phyloP scores from a whole-genome alignment of 2,888 invertebrate species.

The Ischnura elegans region DNA sequence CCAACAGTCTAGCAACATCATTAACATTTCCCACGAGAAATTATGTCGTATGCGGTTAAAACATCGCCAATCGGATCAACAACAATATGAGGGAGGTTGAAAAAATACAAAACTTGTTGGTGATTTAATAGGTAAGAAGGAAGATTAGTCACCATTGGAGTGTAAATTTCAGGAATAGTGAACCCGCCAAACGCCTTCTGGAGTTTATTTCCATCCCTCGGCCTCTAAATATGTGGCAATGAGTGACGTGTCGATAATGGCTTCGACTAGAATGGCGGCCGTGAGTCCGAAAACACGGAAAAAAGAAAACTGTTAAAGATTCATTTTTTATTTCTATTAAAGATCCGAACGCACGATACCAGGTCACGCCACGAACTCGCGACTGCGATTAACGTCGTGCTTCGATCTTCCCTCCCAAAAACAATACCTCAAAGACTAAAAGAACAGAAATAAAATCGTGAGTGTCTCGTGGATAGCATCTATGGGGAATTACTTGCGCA shows the following conservation, averaged over 20 bases:
- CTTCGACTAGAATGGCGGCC: constrained; percentile 18
- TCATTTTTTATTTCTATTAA: constrained; percentile 42
- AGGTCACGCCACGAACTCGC: constrained; percentile 29
- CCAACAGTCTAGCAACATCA: too few relatives aligned
- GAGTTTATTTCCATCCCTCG: not conserved
- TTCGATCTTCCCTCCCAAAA: constrained; percentile 20
- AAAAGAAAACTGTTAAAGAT: too few relatives aligned
- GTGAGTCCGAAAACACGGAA: not conserved
- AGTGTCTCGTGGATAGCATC: not conserved
- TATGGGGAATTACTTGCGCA: not conserved
- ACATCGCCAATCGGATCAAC: too few relatives aligned
- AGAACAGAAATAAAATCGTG: not conserved
- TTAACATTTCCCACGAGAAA: too few relatives aligned
- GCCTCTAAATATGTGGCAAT: constrained; percentile 1
- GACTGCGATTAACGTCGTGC: constrained; percentile 32
- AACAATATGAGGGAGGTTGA: too few relatives aligned
- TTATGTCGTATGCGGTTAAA: too few relatives aligned
- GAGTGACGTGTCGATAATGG: constrained; percentile 60
- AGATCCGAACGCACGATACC: constrained; percentile 44
- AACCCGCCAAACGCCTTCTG: not conserved
- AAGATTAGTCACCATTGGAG: too few relatives aligned
- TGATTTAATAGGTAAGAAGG: too few relatives aligned
- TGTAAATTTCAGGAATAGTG: not conserved
- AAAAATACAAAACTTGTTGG: too few relatives aligned
- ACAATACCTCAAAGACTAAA: not conserved